These are phyloP conservation scores for Vipera ursinii DNA, from an alignment of 2,797 vertebrate species.

Conservation along the genomic window DNA sequence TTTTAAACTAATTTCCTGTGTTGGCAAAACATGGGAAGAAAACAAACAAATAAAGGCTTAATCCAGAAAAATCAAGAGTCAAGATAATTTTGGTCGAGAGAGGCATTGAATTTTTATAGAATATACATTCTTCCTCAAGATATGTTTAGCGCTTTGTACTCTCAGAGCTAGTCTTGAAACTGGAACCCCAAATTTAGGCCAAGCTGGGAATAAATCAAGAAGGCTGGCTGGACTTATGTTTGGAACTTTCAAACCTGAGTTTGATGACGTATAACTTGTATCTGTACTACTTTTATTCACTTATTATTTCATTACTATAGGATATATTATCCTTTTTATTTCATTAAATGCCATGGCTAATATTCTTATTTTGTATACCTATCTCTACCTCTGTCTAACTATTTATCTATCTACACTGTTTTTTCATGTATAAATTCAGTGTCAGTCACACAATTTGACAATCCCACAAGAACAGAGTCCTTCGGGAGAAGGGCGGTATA, in stretches of 20 bases:
- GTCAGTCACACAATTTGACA: not conserved
- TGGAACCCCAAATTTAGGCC: not conserved
- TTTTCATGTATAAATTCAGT: not conserved
- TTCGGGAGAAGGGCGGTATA: too few species aligned
- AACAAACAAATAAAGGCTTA: not conserved
- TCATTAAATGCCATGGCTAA: not conserved
- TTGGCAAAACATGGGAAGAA: not conserved
- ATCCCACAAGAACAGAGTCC: too few species aligned
- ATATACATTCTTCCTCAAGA: not conserved
- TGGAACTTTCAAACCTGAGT: not conserved
- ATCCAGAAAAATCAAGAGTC: not conserved
- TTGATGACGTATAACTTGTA: not conserved
- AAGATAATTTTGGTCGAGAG: not conserved
- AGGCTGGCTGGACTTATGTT: not conserved
- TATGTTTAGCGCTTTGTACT: not conserved
- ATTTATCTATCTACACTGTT: not conserved
- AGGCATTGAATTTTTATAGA: not conserved
- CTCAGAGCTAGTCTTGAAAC: not conserved
- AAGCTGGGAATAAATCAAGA: not conserved
- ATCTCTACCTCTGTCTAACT: not conserved
- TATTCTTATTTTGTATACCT: not conserved
- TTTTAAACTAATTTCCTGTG: not conserved
- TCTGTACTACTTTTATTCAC: not conserved
- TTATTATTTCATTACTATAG: not conserved
- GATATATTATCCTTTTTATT: not conserved